Evolutionary conservation across 2,797 vertebrate genomes (phyloP), one percentile per base, ranked within the genome.

Genomic region (Tenualosa thibaudeaui): DNA sequence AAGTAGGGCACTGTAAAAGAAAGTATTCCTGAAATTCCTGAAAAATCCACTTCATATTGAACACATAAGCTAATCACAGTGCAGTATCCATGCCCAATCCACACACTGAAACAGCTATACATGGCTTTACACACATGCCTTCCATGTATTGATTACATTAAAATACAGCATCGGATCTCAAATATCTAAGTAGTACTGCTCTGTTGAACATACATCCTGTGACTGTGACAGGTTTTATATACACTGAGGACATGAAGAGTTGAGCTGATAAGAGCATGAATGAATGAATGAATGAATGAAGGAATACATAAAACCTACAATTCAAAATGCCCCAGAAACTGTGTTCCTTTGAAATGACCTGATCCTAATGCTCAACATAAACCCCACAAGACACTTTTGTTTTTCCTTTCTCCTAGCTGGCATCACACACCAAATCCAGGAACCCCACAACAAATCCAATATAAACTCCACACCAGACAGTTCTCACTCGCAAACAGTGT

Each of bases 11-110:
- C 65, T 71, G 26, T 71, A 71, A 71, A 78, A 43, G 40, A 78
- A 22, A 78, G 71, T 40, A 78, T 0, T 40, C 26, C 71, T 46
- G 71, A 78, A 46, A 78, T 43, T 24, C 13, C 37, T 58, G 46
- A 49, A 8, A 5, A n/a, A 6, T 19, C 54, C 4, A 37, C 37
- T 19, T 75, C 37, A 75, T 43, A 5, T 75, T 43, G 4, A 75
- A 40, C 37, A 46, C 9, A 15, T 46, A 4, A 78, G 40, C 15
- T 37, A 15, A 37, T 71, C 62, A 68, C 31, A 31, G 10, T 75
- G 68, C 40, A 78, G 71, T 78, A 78, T 37, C 43, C 71, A 78
- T 78, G 71, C 71, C 71, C 71, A 78, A 46, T 46, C 71, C 37
- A 6, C 71, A 78, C 37, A 43, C 71, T 46, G 40, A 46, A 12